Evolutionary conservation across 1,140 invertebrate genomes (phyloP).

Genomic region (Hyphantria cunea): DNA sequence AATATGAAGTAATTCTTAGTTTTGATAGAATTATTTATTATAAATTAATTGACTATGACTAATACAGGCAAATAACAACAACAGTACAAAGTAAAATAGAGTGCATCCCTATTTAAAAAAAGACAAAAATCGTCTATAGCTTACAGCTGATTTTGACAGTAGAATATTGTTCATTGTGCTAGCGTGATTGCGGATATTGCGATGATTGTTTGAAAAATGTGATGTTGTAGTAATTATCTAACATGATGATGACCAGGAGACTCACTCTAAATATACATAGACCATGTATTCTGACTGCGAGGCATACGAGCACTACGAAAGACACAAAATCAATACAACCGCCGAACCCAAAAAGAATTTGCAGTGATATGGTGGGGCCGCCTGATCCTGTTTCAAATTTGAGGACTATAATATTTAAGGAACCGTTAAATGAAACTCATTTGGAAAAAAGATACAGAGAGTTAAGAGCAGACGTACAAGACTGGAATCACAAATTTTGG

Average conservation of each 20-base stretch:
- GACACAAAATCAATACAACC: slow-evolving; percentile 54
- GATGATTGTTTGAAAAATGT: too few species aligned
- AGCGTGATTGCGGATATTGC: neutral
- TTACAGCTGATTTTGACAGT: neutral
- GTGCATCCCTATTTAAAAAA: neutral
- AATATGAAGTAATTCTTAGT: too few species aligned
- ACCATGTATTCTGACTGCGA: slow-evolving; percentile 12
- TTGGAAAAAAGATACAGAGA: slow-evolving; percentile 85
- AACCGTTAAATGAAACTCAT: slow-evolving; percentile 84
- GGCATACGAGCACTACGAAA: slow-evolving; percentile 44
- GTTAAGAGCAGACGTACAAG: slow-evolving; percentile 85
- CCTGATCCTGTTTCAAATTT: slow-evolving; percentile 90
- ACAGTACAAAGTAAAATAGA: neutral
- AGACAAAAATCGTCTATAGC: neutral
- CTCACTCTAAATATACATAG: slow-evolving; percentile 9
- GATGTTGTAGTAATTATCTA: too few species aligned
- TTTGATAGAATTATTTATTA: too few species aligned
- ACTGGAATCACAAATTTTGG: slow-evolving; percentile 94
- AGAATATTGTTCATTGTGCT: neutral
- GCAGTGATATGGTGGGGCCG: slow-evolving; percentile 86
- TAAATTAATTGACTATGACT: too few species aligned
- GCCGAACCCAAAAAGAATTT: slow-evolving; percentile 67
- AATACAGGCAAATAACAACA: too few species aligned
- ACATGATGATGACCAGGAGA: slow-evolving; percentile 24
- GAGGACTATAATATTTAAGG: slow-evolving; percentile 86